A percentile compares a stretch with the other conserved stretches of the same genome.
These are phyloP conservation scores for Catocala sponsa DNA, from an alignment of 2,888 invertebrate genomes.

Conservation along the genomic window DNA sequence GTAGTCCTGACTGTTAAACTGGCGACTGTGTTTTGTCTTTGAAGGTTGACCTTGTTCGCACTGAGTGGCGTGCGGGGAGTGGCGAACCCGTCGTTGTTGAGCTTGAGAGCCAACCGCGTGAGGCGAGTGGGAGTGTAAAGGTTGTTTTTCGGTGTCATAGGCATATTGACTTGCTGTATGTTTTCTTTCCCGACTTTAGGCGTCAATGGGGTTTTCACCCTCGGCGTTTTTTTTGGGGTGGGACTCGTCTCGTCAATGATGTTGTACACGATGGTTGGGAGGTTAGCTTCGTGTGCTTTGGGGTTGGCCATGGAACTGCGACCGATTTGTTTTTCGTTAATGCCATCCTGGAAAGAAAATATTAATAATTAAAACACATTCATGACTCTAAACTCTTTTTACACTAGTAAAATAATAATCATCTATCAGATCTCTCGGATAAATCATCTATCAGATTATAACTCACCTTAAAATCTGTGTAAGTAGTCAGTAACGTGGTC, in stretches of 20 bases:
- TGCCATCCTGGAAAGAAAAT: conserved; percentile 76
- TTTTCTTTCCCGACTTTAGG: conserved; percentile 80
- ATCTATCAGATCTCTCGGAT: too few relatives aligned
- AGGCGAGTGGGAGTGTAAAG: conserved; percentile 74
- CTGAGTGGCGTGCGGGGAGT: conserved; percentile 80
- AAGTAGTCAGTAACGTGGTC: conserved; percentile 77
- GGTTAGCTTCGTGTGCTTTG: conserved; percentile 52
- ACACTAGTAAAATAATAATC: too few relatives aligned
- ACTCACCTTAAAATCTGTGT: conserved; percentile 80
- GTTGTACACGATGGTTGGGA: conserved; percentile 57
- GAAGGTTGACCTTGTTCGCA: conserved; percentile 71
- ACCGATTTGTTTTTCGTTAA: conserved; percentile 82
- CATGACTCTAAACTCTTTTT: too few relatives aligned
- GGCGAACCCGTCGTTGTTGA: conserved; percentile 76
- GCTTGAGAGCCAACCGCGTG: conserved; percentile 75
- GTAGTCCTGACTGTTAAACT: conserved; percentile 66
- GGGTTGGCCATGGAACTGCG: conserved; percentile 84
- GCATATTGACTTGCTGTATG: conserved; percentile 61
- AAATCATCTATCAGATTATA: too few relatives aligned
- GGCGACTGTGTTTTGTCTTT: conserved; percentile 68
- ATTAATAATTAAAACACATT: too few relatives aligned
- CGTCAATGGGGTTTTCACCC: conserved; percentile 64
- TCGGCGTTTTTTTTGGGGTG: conserved; percentile 72
- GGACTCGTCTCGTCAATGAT: conserved; percentile 52
- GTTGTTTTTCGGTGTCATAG: conserved; percentile 69